These are phyloP conservation scores for Aphaenogaster floridana DNA, from an alignment of 1,140 invertebrate genomes.

Conservation along the genomic window DNA sequence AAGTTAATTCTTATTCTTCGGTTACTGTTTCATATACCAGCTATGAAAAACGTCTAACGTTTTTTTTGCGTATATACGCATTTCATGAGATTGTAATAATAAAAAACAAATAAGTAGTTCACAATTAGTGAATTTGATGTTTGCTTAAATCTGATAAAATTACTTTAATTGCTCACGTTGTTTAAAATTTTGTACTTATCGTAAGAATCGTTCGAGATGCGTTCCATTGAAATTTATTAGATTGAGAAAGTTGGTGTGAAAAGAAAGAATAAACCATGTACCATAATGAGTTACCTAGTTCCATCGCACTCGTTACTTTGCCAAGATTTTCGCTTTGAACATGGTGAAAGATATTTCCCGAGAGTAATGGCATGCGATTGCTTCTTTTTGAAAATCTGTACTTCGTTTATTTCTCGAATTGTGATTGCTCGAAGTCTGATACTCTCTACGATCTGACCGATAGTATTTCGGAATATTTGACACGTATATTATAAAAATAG, in stretches of 20 bases:
- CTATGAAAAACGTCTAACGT: neutral
- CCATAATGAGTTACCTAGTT: constrained; percentile 60
- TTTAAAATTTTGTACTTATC: constrained; percentile 18
- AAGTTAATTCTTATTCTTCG: neutral
- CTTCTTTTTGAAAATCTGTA: constrained; percentile 41
- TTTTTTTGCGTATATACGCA: neutral
- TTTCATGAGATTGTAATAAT: neutral
- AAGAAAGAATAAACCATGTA: constrained; percentile 44
- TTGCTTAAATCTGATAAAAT: neutral
- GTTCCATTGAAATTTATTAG: neutral
- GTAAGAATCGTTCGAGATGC: neutral
- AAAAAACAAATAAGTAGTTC: neutral
- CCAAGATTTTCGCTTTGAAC: constrained; percentile 56
- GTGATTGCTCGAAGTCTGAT: constrained; percentile 7
- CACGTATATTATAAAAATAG: neutral
- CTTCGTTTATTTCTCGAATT: constrained; percentile 47
- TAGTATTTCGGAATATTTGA: neutral
- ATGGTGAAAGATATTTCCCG: constrained; percentile 59
- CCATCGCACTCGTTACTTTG: constrained; percentile 49
- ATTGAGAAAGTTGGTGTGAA: constrained; percentile 35
- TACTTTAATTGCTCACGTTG: neutral
- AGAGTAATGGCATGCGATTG: constrained; percentile 58
- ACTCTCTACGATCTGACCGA: neutral
- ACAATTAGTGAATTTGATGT: neutral
- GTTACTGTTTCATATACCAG: no score